phyloP scores from a whole-genome alignment of 2,113 vertebrate genomes.

The Corapipo altera region DNA sequence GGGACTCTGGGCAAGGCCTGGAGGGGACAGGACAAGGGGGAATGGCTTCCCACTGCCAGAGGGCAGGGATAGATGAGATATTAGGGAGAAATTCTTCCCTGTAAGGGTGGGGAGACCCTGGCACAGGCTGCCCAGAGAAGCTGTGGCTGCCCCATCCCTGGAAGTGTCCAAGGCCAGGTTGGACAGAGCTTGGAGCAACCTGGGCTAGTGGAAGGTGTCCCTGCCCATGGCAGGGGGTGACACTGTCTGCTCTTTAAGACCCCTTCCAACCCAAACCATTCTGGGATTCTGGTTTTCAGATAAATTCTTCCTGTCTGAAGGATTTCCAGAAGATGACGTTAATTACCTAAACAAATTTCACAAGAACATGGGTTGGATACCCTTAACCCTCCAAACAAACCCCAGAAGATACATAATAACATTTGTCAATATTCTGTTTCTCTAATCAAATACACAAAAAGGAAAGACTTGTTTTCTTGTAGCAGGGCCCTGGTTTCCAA shows the following conservation, averaged over 20 bases:
- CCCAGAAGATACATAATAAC: accelerated
- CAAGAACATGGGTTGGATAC: neutral
- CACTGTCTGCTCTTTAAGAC: accelerated
- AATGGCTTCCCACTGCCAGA: neutral
- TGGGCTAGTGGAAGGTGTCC: neutral
- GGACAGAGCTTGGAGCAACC: neutral
- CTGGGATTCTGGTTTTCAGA: neutral
- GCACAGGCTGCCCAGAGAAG: neutral
- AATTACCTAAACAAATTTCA: neutral
- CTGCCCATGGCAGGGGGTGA: neutral
- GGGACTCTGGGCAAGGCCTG: neutral
- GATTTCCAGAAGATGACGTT: neutral
- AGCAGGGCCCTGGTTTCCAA: neutral
- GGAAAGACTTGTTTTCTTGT: neutral
- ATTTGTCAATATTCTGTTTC: neutral
- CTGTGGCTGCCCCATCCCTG: neutral
- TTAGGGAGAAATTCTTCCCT: neutral
- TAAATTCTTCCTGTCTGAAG: neutral
- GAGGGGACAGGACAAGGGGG: neutral
- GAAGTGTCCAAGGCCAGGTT: accelerated
- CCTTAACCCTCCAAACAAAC: neutral
- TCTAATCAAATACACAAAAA: neutral
- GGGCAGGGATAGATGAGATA: accelerated
- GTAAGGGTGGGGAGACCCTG: accelerated
- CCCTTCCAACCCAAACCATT: neutral